Percentiles rank a stretch among this genome's conserved stretches.
Conservation (phyloP, 2,113 vertebrate genomes). For the Actenoides lindsayi region DNA sequence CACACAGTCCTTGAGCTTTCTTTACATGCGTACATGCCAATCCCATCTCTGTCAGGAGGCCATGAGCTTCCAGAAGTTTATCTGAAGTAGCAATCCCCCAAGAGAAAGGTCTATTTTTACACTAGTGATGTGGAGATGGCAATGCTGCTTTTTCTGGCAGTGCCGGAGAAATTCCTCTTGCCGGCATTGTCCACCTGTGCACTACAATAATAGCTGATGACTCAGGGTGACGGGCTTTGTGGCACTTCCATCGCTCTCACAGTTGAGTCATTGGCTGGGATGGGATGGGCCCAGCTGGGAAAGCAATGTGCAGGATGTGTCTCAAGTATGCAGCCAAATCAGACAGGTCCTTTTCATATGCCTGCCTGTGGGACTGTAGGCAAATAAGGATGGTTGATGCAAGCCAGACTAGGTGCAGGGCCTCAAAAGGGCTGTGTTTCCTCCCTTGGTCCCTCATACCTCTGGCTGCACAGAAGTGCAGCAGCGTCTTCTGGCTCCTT, state of each 20-base stretch:
- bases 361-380: neutral
- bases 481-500: neutral
- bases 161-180: slow-evolving; percentile 17
- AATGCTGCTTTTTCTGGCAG: slow-evolving; percentile 41
- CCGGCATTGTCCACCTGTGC: neutral
- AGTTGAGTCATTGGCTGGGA: slow-evolving; percentile 36
- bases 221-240: neutral
- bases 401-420: neutral
- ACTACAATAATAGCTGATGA: slow-evolving; percentile 42
- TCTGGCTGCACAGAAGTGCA: neutral
- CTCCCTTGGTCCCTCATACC: neutral
- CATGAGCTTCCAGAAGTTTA: neutral
- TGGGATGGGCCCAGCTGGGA: slow-evolving; percentile 61
- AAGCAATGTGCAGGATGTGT: slow-evolving; percentile 61
- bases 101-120: slow-evolving; percentile 30
- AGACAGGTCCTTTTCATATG: neutral
- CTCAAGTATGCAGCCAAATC: slow-evolving; percentile 20
- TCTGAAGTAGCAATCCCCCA: neutral
- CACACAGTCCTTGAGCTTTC: neutral
- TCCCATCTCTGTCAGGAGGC: neutral
- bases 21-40: neutral
- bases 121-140: neutral
- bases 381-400: neutral
- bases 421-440: neutral
- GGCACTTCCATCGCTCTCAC: slow-evolving; percentile 43